phyloP scores from a whole-genome alignment of 2,113 vertebrate species.

The Brienomyrus brachyistius region DNA sequence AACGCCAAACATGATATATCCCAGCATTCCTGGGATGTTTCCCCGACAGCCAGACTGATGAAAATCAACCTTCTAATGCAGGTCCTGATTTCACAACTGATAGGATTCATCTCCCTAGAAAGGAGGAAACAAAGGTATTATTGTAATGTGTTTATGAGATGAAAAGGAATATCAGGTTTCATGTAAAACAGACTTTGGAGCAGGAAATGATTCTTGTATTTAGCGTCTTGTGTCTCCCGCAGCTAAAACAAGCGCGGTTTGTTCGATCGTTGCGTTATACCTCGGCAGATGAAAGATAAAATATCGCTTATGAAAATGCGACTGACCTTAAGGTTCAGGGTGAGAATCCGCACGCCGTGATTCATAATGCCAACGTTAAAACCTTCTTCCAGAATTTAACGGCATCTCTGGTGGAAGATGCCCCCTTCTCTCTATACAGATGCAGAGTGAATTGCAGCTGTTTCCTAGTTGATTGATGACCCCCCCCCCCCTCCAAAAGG shows the following conservation, averaged over 20 bases:
- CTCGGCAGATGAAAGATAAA: slow-evolving; percentile 91
- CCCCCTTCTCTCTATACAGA: slow-evolving; percentile 97
- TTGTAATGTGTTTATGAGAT: slow-evolving; percentile 67
- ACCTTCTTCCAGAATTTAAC: slow-evolving; percentile 99
- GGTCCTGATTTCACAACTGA: slow-evolving; percentile 9
- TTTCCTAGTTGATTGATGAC: slow-evolving; percentile 91
- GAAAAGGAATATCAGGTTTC: slow-evolving; percentile 72
- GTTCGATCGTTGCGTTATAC: slow-evolving; percentile 83
- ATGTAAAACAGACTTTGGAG: slow-evolving; percentile 77
- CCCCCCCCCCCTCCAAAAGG: slow-evolving; percentile 89
- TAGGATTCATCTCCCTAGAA: slow-evolving; percentile 30
- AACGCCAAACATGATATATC: slow-evolving; percentile 14
- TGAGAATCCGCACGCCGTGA: slow-evolving; percentile 98
- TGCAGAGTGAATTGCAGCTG: slow-evolving; percentile 99
- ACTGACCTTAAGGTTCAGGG: slow-evolving; percentile 98
- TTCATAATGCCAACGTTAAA: slow-evolving; percentile 99
- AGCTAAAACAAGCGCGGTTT: slow-evolving; percentile 80
- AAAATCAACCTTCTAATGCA: slow-evolving; percentile 18
- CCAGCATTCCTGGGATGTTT: slow-evolving; percentile 17
- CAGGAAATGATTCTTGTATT: slow-evolving; percentile 71
- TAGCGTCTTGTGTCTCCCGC: slow-evolving; percentile 79
- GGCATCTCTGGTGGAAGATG: slow-evolving; percentile 99
- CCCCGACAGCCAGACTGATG: slow-evolving; percentile 22
- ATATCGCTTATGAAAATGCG: slow-evolving; percentile 99
- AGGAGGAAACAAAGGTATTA: slow-evolving; percentile 49